Percentiles rank a stretch among this genome's conserved stretches.
These are phyloP conservation scores for Yponomeuta evonymella DNA, from an alignment of 2,888 invertebrate species.

Conservation along the genomic window DNA sequence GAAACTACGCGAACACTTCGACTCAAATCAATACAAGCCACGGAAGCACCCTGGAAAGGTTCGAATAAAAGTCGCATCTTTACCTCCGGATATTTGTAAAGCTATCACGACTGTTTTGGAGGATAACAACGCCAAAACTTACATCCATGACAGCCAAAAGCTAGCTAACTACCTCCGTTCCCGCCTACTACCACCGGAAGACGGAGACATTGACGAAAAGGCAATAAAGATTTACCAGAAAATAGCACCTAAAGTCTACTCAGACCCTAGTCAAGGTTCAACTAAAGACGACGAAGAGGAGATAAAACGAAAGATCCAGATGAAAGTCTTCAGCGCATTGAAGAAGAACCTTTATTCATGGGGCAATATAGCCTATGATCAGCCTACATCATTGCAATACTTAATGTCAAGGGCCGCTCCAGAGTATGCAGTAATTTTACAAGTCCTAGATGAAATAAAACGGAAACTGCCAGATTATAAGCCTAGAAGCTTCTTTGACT, in stretches of 20 bases:
- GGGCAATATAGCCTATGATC: slow-evolving; percentile 83
- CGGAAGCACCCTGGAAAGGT: slow-evolving; percentile 84
- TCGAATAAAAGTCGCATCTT: slow-evolving; percentile 60
- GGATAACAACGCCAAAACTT: slow-evolving; percentile 75
- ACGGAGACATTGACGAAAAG: slow-evolving; percentile 61
- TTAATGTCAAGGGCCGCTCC: slow-evolving; percentile 81
- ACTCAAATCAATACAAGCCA: slow-evolving; percentile 76
- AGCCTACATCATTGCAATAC: slow-evolving; percentile 80
- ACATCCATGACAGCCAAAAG: slow-evolving; percentile 70
- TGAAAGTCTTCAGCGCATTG: slow-evolving; percentile 73
- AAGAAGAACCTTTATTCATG: slow-evolving; percentile 82
- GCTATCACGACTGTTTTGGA: slow-evolving; percentile 72
- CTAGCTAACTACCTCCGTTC: slow-evolving; percentile 78
- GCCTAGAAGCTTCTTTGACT: slow-evolving; percentile 90
- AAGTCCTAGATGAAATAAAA: slow-evolving; percentile 85
- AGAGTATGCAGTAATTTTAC: slow-evolving; percentile 84
- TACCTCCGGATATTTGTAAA: slow-evolving; percentile 78
- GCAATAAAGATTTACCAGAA: slow-evolving; percentile 53
- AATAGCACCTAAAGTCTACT: slow-evolving; percentile 47
- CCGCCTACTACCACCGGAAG: slow-evolving; percentile 80
- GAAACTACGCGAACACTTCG: slow-evolving; percentile 62
- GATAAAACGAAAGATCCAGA: slow-evolving; percentile 64
- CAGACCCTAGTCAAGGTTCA: slow-evolving; percentile 37
- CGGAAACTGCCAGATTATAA: slow-evolving; percentile 78
- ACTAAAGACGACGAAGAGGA: slow-evolving; percentile 50